Evolutionary conservation across 1,140 invertebrate genomes (phyloP), one percentile per base, ranked within the genome.

Genomic region (Holcopasites calliopsidis): DNA sequence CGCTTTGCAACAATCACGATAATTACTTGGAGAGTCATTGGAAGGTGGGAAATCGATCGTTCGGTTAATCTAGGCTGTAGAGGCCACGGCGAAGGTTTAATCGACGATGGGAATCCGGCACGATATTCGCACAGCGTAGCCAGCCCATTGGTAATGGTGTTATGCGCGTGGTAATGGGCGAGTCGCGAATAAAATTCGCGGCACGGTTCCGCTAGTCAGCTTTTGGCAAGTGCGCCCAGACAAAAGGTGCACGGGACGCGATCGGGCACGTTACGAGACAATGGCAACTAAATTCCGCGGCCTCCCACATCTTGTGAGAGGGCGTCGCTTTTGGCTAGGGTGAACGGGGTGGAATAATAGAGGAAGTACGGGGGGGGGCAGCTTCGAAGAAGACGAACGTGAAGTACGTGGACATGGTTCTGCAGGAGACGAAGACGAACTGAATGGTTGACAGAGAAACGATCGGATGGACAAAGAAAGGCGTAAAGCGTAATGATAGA

Each of bases 281-380:
- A 91, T 91, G 84, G 86, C 81, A 85, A 87, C 85, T 87, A 87
- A 90, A 90, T 90, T 91, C 84, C 78, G 83, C 81, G 80, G 75
- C 83, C 68, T 76, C 65, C 66, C 81, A 74, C 77, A 79, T 82
- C 83, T 80, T 80, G 76, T 69, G 62, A 64, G 57, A 69, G 69
- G 66, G 74, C 61, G 72, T 79, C 62, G 68, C 74, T 72, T 72
- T 70, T 77, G 78, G 74, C 74, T 68, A 76, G 33, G 57, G 47
- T 60, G 62, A 8, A 52, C 31, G 7, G 16, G 38, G 10, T 28
- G 18, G 8, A 28, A 3, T 13, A 2, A 16, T 10, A 13, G 40
- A 21, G 11, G 21, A 21, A 3, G 60, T 16, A 23, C 16, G 26
- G 26, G n/a, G 10, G 33, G 16, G 16, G 44, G 7, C 21, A 54